These are phyloP conservation scores for Columba guinea DNA, from an alignment of 2,797 vertebrate genomes.

Conservation along the genomic window DNA sequence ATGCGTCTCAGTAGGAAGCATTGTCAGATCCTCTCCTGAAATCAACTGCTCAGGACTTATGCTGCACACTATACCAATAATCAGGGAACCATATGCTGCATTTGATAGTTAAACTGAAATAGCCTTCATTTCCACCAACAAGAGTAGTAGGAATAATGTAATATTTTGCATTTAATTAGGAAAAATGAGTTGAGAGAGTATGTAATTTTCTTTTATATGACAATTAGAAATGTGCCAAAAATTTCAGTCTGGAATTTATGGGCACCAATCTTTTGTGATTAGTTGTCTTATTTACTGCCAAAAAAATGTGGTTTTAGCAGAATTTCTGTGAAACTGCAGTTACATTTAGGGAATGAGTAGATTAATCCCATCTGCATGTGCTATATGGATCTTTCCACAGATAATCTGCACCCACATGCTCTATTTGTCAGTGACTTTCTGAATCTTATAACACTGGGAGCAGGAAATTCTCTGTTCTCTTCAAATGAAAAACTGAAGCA, in stretches of 20 bases:
- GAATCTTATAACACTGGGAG: neutral
- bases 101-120: constrained; percentile 15
- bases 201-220: constrained; percentile 55
- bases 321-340: constrained; percentile 43
- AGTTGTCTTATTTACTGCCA: constrained; percentile 61
- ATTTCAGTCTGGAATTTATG: constrained; percentile 36
- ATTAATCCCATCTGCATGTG: constrained; percentile 30
- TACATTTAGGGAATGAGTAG: neutral
- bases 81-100: constrained; percentile 29
- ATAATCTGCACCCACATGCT: neutral
- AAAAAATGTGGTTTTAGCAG: constrained; percentile 23
- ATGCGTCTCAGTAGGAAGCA: neutral
- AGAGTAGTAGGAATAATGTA: constrained; percentile 31
- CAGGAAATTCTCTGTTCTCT: neutral
- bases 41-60: neutral
- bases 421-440: neutral
- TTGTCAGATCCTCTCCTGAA: neutral
- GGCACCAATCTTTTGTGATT: constrained; percentile 24
- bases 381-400: neutral
- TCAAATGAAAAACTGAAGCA: neutral
- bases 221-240: constrained; percentile 58
- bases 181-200: constrained; percentile 45
- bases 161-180: constrained; percentile 50
- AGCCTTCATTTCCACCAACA: neutral
- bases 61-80: neutral